phyloP scores from a whole-genome alignment of 2,888 invertebrate genomes.

The Carpatolechia fugitivella region DNA sequence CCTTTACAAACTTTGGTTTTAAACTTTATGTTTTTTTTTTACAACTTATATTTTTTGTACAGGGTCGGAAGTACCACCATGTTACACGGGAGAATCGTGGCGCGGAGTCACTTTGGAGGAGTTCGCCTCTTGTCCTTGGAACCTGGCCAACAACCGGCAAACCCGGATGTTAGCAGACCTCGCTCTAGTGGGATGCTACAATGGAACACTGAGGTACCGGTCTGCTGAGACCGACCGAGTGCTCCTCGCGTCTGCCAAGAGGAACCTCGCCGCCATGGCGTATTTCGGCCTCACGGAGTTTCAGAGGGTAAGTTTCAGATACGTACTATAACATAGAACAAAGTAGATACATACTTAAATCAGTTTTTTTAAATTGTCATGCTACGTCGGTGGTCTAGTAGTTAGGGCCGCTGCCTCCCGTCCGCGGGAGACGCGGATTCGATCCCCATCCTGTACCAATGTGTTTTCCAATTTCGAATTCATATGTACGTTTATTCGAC shows the following conservation, averaged over 20 bases:
- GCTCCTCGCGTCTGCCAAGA: slow-evolving; percentile 96
- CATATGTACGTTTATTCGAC: no score
- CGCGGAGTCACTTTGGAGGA: slow-evolving; percentile 93
- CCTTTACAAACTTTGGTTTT: no score
- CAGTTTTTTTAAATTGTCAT: no score
- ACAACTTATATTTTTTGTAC: slow-evolving; percentile 15
- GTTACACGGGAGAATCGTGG: slow-evolving; percentile 90
- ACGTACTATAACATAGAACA: no score
- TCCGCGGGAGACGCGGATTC: no score
- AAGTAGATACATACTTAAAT: no score
- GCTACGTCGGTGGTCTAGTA: no score
- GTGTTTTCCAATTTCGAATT: no score
- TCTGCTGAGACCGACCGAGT: slow-evolving; percentile 87
- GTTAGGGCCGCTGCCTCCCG: no score
- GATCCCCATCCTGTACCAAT: no score
- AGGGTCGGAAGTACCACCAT: slow-evolving; percentile 90
- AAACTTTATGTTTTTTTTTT: no score
- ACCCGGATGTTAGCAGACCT: slow-evolving; percentile 98
- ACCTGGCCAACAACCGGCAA: slow-evolving; percentile 97
- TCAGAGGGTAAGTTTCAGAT: slow-evolving; percentile 87
- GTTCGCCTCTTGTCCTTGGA: slow-evolving; percentile 94
- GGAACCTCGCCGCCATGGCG: slow-evolving; percentile 96
- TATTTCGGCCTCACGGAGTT: slow-evolving; percentile 98
- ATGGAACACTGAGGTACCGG: slow-evolving; percentile 85
- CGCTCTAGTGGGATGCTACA: slow-evolving; percentile 96